Base-by-base conservation (phyloP, 1,140 invertebrate genomes). In the Helicoverpa zea region DNA sequence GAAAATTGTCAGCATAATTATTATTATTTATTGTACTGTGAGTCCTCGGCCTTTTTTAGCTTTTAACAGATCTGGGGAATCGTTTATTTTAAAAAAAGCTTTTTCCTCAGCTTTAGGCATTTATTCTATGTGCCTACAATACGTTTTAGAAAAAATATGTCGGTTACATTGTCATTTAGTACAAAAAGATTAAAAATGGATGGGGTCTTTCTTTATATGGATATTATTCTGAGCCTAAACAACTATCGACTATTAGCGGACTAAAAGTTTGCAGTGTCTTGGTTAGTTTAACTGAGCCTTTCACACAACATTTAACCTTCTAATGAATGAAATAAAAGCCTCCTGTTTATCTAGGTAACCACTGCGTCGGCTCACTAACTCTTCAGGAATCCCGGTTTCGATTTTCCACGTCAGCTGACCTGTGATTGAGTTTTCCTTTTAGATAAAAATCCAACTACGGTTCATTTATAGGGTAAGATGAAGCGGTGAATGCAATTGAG, bases 401-500 rank as follows among this genome's bases (percentile, higher is more conserved):
- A 68, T 68, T 68, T 68, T 68, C 43, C 43, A 49, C 43, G 18
- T 49, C n/a, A 68, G 16, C 35, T 49, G 43, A 49, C 49, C 64
- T 49, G 43, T 68, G 64, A 68, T 68, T 68, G 43, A 43, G 14
- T 68, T 68, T 66, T 47, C 49, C 43, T 23, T 10, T 68, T 49
- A 16, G 64, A 43, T 18, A 68, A 49, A 49, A 16, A 18, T 18
- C 56, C 18, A 10, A 16, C 18, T 58, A 18, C 11, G 16, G 16
- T 10, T 7, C 18, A 14, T 18, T 58, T 58, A 7, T 16, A 10
- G 11, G 16, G 18, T 58, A 23, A 58, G 18, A 10, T 10, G 56
- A 58, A 43, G 35, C 35, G 35, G 35, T 43, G 35, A 43, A 43
- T 43, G 35, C 35, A 43, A 43, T 43, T 43, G 35, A 43, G 4